Conservation (phyloP, 2,113 vertebrate species). For the Tauraco erythrolophus region DNA sequence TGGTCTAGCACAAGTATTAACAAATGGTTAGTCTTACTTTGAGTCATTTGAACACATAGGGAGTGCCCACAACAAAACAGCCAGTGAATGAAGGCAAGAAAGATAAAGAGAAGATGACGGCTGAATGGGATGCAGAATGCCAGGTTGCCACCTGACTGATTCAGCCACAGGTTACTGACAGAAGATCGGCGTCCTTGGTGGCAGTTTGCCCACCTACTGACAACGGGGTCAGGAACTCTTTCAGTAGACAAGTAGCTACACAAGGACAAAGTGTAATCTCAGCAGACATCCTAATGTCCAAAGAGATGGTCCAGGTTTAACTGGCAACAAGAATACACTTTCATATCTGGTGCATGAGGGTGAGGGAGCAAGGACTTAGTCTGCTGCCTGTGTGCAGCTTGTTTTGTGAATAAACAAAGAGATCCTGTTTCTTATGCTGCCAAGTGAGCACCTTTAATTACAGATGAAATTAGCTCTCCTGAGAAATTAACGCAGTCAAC, state of each 20-base stretch:
- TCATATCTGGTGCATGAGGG: fast-evolving
- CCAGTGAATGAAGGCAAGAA: neutral
- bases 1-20: neutral
- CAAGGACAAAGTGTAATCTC: neutral
- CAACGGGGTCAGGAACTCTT: neutral
- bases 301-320: neutral
- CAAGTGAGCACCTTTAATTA: neutral
- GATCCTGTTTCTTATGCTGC: neutral
- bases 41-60: neutral
- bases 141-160: neutral
- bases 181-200: neutral
- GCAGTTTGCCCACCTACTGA: neutral
- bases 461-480: neutral
- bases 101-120: neutral
- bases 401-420: neutral
- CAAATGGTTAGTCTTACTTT: neutral
- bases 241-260: neutral
- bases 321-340: neutral
- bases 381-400: neutral
- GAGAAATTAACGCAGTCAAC: neutral
- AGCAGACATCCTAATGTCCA: neutral
- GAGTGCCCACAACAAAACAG: neutral
- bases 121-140: neutral
- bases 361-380: neutral
- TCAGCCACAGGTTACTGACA: neutral